phyloP scores from a whole-genome alignment of 1,140 invertebrate species.

The Oreohelix idahoensis region DNA sequence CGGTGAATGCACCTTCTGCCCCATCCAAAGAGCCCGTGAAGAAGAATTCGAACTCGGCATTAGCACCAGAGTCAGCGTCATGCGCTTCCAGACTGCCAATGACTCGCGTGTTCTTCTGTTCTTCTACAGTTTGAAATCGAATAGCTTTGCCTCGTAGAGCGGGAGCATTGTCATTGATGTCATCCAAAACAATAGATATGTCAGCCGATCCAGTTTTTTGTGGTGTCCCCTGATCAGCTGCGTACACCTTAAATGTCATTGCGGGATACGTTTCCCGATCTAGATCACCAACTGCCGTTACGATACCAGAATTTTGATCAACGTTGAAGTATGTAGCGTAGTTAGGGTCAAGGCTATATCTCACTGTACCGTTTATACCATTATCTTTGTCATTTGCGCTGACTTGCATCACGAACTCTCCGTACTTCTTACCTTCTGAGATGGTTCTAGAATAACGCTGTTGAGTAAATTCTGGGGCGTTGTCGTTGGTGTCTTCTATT shows the following conservation, averaged over 20 bases:
- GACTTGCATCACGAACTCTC: conserved; percentile 76
- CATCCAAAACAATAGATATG: conserved; percentile 88
- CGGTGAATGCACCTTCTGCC: conserved; percentile 50
- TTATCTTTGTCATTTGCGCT: conserved; percentile 85
- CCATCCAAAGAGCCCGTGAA: conserved; percentile 42
- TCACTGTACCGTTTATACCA: conserved; percentile 78
- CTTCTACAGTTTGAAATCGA: conserved; percentile 52
- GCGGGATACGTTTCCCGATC: conserved; percentile 52
- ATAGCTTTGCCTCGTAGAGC: conserved; percentile 76
- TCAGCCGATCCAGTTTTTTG: conserved; percentile 87
- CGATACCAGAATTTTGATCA: conserved; percentile 47
- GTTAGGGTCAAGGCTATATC: conserved; percentile 44
- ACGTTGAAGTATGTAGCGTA: conserved; percentile 46
- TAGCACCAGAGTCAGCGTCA: conserved; percentile 90
- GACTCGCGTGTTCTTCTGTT: conserved; percentile 33
- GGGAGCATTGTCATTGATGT: conserved; percentile 94
- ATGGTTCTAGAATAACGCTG: conserved; percentile 76
- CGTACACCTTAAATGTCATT: conserved; percentile 43
- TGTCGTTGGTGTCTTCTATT: conserved; percentile 74
- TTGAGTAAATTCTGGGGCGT: conserved; percentile 47
- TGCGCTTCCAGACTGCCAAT: conserved; percentile 72
- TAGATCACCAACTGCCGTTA: conserved; percentile 45
- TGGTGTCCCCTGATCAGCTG: conserved; percentile 39
- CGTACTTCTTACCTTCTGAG: conserved; percentile 67
- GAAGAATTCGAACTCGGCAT: conserved; percentile 77